Conservation (phyloP, 2,113 vertebrate genomes). For the Syngnathus typhle region DNA sequence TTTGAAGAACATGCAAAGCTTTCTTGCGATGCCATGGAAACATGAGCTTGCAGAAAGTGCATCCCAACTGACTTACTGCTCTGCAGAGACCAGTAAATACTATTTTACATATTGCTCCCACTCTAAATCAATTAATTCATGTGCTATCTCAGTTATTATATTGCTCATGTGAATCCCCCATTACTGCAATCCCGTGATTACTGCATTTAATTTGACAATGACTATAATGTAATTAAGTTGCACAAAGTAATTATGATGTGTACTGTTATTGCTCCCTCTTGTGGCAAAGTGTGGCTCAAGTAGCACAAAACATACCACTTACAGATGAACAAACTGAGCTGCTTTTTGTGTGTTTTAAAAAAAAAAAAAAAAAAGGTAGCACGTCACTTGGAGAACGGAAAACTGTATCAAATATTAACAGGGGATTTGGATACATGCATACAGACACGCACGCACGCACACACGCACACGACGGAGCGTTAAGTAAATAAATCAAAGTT, state of each 20-base stretch:
- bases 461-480: slow-evolving; percentile 17
- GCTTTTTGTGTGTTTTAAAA: slow-evolving; percentile 18
- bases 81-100: neutral
- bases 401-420: slow-evolving; percentile 59
- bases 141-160: neutral
- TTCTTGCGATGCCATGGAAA: slow-evolving; percentile 5
- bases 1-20: neutral
- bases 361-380: too few relatives aligned
- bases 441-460: slow-evolving; percentile 36
- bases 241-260: neutral
- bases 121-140: neutral
- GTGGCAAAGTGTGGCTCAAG: slow-evolving; percentile 42
- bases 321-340: slow-evolving; percentile 9
- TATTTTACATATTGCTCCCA: neutral
- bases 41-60: neutral
- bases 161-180: neutral
- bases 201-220: neutral
- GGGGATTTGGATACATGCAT: slow-evolving; percentile 42
- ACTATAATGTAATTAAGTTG: neutral
- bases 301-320: neutral
- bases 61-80: neutral
- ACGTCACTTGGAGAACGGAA: slow-evolving; percentile 18
- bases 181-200: neutral
- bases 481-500: slow-evolving; percentile 27
- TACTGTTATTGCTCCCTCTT: slow-evolving; percentile 48